Conservation (phyloP, 2,888 invertebrate genomes). For the Melangyna quadrimaculata region DNA sequence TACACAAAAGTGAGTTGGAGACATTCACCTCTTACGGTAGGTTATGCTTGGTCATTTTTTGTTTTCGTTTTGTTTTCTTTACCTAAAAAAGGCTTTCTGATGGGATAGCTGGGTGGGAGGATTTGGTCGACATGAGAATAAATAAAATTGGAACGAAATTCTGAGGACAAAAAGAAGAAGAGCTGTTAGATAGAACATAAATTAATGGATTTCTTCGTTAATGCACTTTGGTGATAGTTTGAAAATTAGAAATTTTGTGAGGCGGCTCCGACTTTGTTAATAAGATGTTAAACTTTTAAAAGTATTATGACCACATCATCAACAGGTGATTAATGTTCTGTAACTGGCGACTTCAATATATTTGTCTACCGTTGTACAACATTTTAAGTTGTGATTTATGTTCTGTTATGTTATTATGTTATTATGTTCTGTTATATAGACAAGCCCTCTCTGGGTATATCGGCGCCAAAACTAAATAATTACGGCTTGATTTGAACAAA, state of each 20-base stretch:
- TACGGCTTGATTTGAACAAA: no score
- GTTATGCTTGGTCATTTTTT: constrained; percentile 13
- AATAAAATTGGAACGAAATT: constrained; percentile 21
- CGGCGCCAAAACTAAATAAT: no score
- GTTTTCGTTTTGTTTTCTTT: neutral
- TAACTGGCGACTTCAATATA: neutral
- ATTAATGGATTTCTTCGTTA: constrained; percentile 53
- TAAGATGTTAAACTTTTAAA: constrained; percentile 20
- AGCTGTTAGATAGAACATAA: constrained; percentile 16
- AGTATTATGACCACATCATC: constrained; percentile 6
- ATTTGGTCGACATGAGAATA: neutral
- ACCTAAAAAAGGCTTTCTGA: neutral
- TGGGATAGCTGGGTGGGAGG: neutral
- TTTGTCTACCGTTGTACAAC: neutral
- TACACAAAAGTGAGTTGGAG: constrained; percentile 36
- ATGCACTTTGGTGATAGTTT: constrained; percentile 42
- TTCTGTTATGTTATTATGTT: no score
- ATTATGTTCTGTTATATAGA: neutral
- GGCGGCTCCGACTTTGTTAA: neutral
- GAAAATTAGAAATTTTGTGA: constrained; percentile 28
- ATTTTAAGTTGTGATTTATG: neutral
- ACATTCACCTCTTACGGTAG: constrained; percentile 1
- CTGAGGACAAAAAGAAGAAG: neutral
- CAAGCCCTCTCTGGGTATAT: neutral
- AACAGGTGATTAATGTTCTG: constrained; percentile 11